Evolutionary conservation across 2,888 invertebrate species (phyloP).

Genomic region (Norana najaformis): DNA sequence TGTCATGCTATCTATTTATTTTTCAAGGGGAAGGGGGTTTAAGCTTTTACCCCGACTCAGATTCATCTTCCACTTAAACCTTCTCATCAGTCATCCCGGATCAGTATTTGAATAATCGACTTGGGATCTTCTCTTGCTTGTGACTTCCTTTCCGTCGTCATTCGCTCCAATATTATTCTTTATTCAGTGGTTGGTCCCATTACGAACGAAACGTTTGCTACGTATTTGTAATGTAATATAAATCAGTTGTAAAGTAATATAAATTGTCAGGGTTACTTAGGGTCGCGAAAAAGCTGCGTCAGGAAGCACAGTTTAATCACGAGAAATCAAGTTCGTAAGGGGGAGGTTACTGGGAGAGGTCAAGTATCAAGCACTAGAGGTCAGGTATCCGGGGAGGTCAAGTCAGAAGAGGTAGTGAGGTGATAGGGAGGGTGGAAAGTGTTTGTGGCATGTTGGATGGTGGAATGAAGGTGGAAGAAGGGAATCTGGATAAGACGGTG

Average conservation of each 20-base stretch:
- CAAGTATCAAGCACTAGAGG: no score
- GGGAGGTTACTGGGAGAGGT: no score
- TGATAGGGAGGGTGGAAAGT: no score
- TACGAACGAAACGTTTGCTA: neutral
- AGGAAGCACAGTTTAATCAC: no score
- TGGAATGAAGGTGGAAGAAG: no score
- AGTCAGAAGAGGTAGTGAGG: no score
- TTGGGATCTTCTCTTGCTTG: neutral
- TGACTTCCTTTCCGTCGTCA: neutral
- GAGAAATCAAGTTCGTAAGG: no score
- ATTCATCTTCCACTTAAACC: neutral
- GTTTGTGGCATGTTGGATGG: no score
- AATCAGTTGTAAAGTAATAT: no score
- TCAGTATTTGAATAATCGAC: neutral
- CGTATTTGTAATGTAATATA: no score
- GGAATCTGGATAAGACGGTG: no score
- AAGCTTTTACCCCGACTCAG: neutral
- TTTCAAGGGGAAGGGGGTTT: neutral
- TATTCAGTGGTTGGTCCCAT: neutral
- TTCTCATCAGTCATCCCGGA: neutral
- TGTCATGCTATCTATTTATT: conserved; percentile 5
- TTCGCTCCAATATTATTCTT: neutral
- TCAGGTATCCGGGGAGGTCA: no score
- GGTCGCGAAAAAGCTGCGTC: neutral
- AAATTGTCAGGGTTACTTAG: neutral